These are phyloP conservation scores for Setophaga kirtlandii DNA, from an alignment of 2,113 vertebrate species.

Conservation along the genomic window DNA sequence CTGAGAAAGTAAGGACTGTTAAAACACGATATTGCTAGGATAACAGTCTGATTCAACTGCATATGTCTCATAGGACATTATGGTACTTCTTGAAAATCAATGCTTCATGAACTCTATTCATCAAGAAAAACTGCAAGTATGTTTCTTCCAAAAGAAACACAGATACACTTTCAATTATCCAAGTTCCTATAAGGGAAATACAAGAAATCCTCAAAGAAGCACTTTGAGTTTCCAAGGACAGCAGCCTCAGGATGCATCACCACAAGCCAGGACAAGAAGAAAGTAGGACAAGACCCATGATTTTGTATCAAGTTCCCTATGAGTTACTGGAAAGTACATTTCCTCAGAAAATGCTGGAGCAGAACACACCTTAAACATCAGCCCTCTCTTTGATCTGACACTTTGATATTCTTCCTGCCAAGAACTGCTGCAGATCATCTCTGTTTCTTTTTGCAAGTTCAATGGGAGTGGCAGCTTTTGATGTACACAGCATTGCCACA, in stretches of 20 bases:
- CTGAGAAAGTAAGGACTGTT: no score
- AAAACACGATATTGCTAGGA: no score
- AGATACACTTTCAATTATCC: not conserved
- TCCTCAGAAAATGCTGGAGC: not conserved
- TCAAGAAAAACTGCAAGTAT: not conserved
- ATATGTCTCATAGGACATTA: no score
- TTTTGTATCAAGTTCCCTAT: not conserved
- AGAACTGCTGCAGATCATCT: not conserved
- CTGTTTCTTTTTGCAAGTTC: not conserved
- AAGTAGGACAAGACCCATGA: accelerated
- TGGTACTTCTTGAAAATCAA: no score
- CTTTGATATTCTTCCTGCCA: not conserved
- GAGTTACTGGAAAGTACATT: not conserved
- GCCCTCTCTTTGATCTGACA: not conserved
- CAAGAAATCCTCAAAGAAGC: not conserved
- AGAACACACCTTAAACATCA: not conserved
- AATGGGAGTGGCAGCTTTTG: not conserved
- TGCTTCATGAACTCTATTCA: no score
- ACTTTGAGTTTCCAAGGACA: not conserved
- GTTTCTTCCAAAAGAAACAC: not conserved
- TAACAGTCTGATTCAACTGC: no score
- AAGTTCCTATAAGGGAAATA: not conserved
- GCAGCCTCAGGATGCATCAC: not conserved
- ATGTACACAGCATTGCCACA: not conserved
- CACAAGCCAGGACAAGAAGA: not conserved